Percentiles rank a stretch among this genome's conserved stretches.
Conservation (phyloP, 2,797 vertebrate genomes). For the Podarcis siculus region DNA sequence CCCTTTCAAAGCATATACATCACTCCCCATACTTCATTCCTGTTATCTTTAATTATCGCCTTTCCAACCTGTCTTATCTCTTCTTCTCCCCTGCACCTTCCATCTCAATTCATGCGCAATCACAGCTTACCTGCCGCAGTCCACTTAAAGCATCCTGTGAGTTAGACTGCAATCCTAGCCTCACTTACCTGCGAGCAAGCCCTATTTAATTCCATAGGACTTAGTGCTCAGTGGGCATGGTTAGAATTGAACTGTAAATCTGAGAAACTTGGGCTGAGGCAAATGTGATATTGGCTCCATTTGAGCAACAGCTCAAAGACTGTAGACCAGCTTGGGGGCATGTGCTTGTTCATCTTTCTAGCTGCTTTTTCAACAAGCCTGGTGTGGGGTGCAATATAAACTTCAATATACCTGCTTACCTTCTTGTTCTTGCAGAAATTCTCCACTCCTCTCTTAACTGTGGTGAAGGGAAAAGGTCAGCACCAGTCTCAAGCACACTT, state of each 20-base stretch:
- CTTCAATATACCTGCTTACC: not conserved
- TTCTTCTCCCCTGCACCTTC: not conserved
- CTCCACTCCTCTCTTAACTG: not conserved
- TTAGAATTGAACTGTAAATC: not conserved
- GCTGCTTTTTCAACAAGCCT: not conserved
- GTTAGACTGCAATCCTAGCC: not conserved
- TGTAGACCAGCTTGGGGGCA: too few species aligned
- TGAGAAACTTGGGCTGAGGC: not conserved
- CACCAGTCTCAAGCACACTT: not conserved
- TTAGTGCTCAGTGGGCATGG: not conserved
- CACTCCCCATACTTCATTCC: not conserved
- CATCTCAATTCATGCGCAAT: not conserved
- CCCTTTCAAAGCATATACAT: not conserved
- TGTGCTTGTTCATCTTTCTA: not conserved
- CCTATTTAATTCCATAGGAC: not conserved
- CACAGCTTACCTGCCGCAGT: not conserved
- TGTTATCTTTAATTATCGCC: not conserved
- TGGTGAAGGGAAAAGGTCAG: not conserved
- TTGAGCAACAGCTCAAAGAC: not conserved
- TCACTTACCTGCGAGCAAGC: not conserved
- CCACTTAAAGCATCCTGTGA: not conserved
- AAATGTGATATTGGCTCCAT: not conserved
- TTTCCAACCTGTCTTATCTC: not conserved
- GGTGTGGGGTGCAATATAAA: not conserved
- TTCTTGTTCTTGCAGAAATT: not conserved